Conservation (phyloP, 2,797 vertebrate species). For the Sebastes vulpes region DNA sequence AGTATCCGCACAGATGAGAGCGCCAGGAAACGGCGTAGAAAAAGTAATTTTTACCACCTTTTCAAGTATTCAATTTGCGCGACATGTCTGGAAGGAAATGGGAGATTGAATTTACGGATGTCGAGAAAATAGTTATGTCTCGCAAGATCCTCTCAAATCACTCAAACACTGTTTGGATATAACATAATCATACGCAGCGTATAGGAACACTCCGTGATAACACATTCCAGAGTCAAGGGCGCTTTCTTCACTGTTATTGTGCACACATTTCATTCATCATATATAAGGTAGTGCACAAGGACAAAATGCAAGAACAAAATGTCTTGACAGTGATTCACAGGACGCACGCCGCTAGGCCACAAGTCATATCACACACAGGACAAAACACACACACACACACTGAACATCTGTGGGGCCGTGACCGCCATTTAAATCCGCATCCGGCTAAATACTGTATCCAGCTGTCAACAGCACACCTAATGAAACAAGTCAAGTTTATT, state of each 20-base stretch:
- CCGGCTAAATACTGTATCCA: slow-evolving; percentile 21
- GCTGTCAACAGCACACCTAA: slow-evolving; percentile 31
- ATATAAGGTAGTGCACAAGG: not conserved
- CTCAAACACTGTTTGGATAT: slow-evolving; percentile 18
- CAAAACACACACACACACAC: slow-evolving; percentile 5
- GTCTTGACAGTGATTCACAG: slow-evolving; percentile 26
- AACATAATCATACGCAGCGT: slow-evolving; percentile 14
- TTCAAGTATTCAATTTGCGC: slow-evolving; percentile 61
- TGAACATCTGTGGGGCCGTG: slow-evolving; percentile 47
- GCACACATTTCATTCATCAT: not conserved
- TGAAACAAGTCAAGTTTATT: slow-evolving; percentile 44
- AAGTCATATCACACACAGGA: slow-evolving; percentile 13
- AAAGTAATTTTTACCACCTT: slow-evolving; percentile 43
- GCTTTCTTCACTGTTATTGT: not conserved
- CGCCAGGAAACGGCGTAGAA: slow-evolving; percentile 15
- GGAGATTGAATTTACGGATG: slow-evolving; percentile 54
- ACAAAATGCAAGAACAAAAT: slow-evolving; percentile 12
- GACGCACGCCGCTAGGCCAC: not conserved
- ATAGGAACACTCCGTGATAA: not conserved
- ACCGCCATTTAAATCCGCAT: slow-evolving; percentile 36
- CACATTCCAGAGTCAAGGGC: not conserved
- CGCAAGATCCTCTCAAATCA: slow-evolving; percentile 12
- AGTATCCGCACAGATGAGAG: slow-evolving; percentile 33
- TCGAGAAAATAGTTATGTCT: slow-evolving; percentile 2
- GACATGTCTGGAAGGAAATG: slow-evolving; percentile 50